Percentiles rank a stretch among this genome's conserved stretches.
Conservation (phyloP, 2,113 vertebrate species). For the Ariopsis seemanni region DNA sequence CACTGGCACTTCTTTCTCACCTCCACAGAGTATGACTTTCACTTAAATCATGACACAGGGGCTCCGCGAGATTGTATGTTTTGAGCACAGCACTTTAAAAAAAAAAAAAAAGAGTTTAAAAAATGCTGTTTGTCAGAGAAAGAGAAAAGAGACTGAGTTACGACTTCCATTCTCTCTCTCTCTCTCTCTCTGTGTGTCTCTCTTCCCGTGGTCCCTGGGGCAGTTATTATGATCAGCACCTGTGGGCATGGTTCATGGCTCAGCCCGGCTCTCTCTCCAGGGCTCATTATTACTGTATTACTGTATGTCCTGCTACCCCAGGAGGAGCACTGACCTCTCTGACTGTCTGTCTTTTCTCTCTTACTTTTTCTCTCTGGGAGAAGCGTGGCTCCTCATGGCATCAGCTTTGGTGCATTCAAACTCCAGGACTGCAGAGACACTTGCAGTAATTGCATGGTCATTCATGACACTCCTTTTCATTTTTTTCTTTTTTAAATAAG, state of each 20-base stretch:
- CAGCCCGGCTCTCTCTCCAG: constrained; percentile 47
- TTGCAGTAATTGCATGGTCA: constrained; percentile 32
- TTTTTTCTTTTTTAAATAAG: not conserved
- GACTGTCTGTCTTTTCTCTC: constrained; percentile 31
- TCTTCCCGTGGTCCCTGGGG: constrained; percentile 56
- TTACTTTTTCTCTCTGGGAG: constrained; percentile 1
- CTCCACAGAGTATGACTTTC: constrained; percentile 52
- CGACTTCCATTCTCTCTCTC: constrained; percentile 35
- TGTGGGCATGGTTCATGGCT: constrained; percentile 58
- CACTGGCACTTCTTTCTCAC: constrained; percentile 49
- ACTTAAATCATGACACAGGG: constrained; percentile 46
- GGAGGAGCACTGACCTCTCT: constrained; percentile 43
- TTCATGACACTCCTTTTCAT: constrained; percentile 23
- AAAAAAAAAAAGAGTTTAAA: not conserved
- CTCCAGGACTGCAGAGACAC: constrained; percentile 37
- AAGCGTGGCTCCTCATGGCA: constrained; percentile 30
- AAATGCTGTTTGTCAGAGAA: constrained; percentile 53
- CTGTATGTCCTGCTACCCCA: constrained; percentile 46
- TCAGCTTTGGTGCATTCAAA: constrained; percentile 34
- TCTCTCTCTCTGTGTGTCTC: constrained; percentile 9
- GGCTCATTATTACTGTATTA: constrained; percentile 59
- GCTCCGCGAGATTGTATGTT: constrained; percentile 35
- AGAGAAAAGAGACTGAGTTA: constrained; percentile 52
- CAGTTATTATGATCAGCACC: constrained; percentile 61
- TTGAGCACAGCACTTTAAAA: constrained; percentile 46